Evolutionary conservation across 2,113 vertebrate species (phyloP), one percentile per base, ranked within the genome.

Genomic region (Brachyhypopomus gauderio): DNA sequence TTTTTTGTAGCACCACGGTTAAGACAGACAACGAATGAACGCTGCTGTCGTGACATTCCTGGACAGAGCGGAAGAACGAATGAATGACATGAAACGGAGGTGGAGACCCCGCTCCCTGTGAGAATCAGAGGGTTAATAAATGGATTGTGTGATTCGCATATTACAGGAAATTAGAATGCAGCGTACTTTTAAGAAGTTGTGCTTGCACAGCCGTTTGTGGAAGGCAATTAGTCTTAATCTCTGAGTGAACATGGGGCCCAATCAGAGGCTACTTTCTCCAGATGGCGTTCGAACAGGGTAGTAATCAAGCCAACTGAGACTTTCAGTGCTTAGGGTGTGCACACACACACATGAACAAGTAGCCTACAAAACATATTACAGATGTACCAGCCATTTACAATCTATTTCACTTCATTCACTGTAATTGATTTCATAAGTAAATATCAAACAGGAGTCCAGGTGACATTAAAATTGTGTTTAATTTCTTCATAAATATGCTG

Each of bases 191-290:
- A 72, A 30, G 23, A 67, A 80, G 67, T 69, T 72, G 9, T 82
- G 63, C 72, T 79, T 73, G 56, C 82, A 74, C 70, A 78, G 69
- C 70, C 36, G 36, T 85, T 79, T 71, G 34, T 19, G 70, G 41
- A 67, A 72, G 85, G 77, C 70, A 74, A 80, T 86, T 84, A 83
- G 69, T 80, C 80, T 76, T 84, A 72, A 78, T 82, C 66, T 79
- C 48, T 74, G 76, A 72, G 60, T 75, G 67, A 84, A 66, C 72
- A 62, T 62, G 23, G 55, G 56, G 67, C 38, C 60, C 72, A 82
- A 82, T 82, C 77, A 83, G 45, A 60, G 55, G 20, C 23, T 19
- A 1, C 20, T 56, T 52, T 78, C 70, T 75, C 25, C 82, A 80
- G 72, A 86, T 84, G 85, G 80, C 69, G 38, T 64, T 69, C 58